These are phyloP conservation scores for Piaya cayana DNA, from an alignment of 2,113 vertebrate genomes.

Conservation along the genomic window DNA sequence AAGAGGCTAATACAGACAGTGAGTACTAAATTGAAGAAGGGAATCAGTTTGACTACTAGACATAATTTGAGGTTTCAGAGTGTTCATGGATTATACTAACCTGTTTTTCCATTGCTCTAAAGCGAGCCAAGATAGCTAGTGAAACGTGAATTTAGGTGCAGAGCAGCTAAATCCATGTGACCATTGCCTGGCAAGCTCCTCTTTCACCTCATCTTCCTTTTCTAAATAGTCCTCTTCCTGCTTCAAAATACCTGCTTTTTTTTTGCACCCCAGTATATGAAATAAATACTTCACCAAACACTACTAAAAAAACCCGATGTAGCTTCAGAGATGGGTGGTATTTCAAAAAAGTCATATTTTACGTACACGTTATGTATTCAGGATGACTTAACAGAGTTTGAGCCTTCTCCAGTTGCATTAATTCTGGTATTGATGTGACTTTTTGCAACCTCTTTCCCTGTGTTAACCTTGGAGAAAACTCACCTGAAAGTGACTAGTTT, in stretches of 20 bases:
- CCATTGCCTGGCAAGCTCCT: background rate
- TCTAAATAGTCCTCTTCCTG: background rate
- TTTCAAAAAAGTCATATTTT: background rate
- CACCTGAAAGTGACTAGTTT: background rate
- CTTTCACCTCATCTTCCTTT: background rate
- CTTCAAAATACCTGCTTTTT: background rate
- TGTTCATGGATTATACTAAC: background rate
- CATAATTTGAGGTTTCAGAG: background rate
- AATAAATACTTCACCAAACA: background rate
- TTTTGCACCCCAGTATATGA: background rate
- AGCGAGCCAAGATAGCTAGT: background rate
- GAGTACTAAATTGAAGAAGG: background rate
- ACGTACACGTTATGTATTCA: background rate
- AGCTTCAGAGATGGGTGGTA: background rate
- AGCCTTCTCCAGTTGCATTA: background rate
- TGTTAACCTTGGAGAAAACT: background rate
- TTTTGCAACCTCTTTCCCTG: background rate
- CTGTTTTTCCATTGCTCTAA: background rate
- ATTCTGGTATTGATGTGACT: background rate
- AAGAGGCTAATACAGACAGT: background rate
- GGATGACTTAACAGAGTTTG: background rate
- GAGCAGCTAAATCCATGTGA: background rate
- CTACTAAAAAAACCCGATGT: fast-evolving
- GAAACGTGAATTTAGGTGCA: background rate
- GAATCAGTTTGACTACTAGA: background rate